Evolutionary conservation across 2,888 invertebrate species (phyloP).

Genomic region (Agriotes lineatus): DNA sequence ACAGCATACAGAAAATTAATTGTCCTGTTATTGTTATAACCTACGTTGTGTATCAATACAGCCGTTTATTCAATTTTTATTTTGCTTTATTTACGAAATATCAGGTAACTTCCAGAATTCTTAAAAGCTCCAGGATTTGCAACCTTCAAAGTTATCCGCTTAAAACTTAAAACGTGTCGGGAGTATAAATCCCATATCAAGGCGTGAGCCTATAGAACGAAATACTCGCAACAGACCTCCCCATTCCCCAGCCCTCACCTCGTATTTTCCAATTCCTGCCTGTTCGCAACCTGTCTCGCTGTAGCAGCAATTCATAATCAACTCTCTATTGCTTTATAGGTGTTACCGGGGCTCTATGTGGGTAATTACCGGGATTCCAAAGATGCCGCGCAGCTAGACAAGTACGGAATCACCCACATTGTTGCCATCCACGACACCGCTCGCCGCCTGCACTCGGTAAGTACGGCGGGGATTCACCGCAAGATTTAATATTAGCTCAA

Average conservation of each 20-base stretch:
- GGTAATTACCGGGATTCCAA: constrained; percentile 97
- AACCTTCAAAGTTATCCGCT: too few species aligned
- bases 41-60: too few species aligned
- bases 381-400: constrained; percentile 88
- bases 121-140: too few species aligned
- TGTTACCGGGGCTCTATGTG: constrained; percentile 93
- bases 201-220: too few species aligned
- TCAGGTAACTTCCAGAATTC: too few species aligned
- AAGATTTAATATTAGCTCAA: constrained; percentile 14
- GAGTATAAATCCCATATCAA: too few species aligned
- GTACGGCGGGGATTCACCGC: constrained; percentile 56
- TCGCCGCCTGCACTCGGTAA: constrained; percentile 85
- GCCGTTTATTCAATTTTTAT: too few species aligned
- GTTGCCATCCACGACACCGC: constrained; percentile 96
- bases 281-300: not conserved
- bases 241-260: too few species aligned
- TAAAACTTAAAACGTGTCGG: too few species aligned
- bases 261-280: not conserved
- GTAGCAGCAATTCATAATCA: not conserved
- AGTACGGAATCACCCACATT: constrained; percentile 94
- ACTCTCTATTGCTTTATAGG: constrained; percentile 69
- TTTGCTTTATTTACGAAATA: too few species aligned
- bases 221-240: not conserved
- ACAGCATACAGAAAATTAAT: too few species aligned
- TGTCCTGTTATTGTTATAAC: too few species aligned